Evolutionary conservation across 2,113 vertebrate species (phyloP), one percentile per base, ranked within the genome.

Genomic region (Cervus canadensis): DNA sequence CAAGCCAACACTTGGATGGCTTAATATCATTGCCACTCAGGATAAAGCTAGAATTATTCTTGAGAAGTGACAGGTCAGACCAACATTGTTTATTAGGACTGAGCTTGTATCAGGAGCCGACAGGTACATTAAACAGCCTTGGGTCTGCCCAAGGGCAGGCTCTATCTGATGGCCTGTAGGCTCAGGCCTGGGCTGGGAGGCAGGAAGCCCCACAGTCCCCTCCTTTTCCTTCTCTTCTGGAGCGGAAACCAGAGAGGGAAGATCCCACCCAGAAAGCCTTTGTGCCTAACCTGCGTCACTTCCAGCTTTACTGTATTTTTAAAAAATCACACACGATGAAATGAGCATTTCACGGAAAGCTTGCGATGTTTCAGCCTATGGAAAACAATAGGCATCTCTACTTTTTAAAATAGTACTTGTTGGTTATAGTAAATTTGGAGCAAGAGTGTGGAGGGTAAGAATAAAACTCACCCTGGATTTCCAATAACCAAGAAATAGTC

Each of bases 251-350:
- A 60, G 84, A 91, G 87, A 76, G 93, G 97, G 52, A 97, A 93
- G 95, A 87, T 84, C 97, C 98, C 97, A 97, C 97, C 97, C 98
- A 97, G 97, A 97, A 97, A 95, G 40, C 86, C 82, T 98, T 98
- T 97, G 98, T 97, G 96, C 79, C 87, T 23, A 9, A 64, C 52
- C 57, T 1, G 62, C 3, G 10, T 89, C 95, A 91, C 87, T 87
- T 95, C 94, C 94, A 87, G 56, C 91, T 43, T 56, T 36, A 4
- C 79, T 4, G 0, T 14, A 33, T 81, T 87, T 64, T 50, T 62
- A 50, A 36, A 83, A 30, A 95, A 59, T 57, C 28, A n/a, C 88
- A 76, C 26, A 25, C 0, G 0, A 13, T 12, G 7, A 16, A 36
- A 33, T 28, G 76, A 28, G 4, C 64, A 9, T 52, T 78, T 50